A percentile compares a stretch with the other conserved stretches of the same genome.
These are phyloP conservation scores for Pitta sordida DNA, from an alignment of 2,113 vertebrate species.

Conservation along the genomic window DNA sequence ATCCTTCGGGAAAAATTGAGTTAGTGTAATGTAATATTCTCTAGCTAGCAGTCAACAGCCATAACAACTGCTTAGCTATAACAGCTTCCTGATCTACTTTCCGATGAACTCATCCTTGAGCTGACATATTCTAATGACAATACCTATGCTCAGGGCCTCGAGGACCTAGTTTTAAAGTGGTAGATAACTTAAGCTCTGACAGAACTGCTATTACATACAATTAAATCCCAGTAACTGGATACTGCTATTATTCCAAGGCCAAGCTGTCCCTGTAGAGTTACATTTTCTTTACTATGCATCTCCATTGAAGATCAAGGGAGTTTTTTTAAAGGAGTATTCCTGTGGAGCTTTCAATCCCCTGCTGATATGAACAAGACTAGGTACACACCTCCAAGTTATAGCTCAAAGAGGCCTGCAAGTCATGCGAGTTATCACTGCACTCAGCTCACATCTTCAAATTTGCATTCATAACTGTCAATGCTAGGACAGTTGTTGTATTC, in stretches of 20 bases:
- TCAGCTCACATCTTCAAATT: background rate
- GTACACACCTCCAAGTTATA: background rate
- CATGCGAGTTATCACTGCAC: background rate
- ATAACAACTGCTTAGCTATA: background rate
- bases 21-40: background rate
- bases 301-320: background rate
- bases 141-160: background rate
- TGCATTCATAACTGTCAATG: background rate
- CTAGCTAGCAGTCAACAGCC: background rate
- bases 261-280: background rate
- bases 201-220: background rate
- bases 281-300: background rate
- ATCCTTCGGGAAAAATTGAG: background rate
- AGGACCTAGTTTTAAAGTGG: background rate
- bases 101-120: background rate
- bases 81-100: constrained; percentile 23
- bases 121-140: background rate
- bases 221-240: background rate
- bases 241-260: background rate
- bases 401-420: background rate
- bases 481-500: background rate
- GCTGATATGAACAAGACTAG: background rate
- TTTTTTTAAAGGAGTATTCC: background rate
- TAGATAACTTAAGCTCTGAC: background rate
- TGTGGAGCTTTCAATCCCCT: background rate